phyloP scores from a whole-genome alignment of 1,140 invertebrate genomes.

The Pararge aegeria region DNA sequence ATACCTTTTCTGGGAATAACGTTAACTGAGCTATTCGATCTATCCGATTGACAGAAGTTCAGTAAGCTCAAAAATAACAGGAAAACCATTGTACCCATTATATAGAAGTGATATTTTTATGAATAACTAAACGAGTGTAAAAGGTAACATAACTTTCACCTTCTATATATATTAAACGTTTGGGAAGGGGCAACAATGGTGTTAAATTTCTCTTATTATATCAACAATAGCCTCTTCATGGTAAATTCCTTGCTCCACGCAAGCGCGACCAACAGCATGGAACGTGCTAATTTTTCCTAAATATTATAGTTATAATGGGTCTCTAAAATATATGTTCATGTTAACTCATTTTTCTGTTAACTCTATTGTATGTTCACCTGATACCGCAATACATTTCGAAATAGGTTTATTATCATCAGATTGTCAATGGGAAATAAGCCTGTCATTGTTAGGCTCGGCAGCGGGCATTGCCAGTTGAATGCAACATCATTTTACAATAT shows the following conservation, averaged over 20 bases:
- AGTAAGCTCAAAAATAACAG: conserved; percentile 30
- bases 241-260: conserved; percentile 49
- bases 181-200: conserved; percentile 60
- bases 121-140: conserved; percentile 25
- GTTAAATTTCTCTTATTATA: conserved; percentile 67
- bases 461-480: too few species aligned
- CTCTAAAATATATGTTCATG: conserved; percentile 13
- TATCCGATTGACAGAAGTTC: conserved; percentile 31
- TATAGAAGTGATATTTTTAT: conserved; percentile 16
- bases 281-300: conserved; percentile 37
- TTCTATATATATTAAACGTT: conserved; percentile 52
- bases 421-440: background rate
- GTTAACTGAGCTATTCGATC: conserved; percentile 20
- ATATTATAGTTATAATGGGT: conserved; percentile 22
- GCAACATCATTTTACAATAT: too few species aligned
- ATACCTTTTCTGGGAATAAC: conserved; percentile 20
- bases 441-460: background rate
- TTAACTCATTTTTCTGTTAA: background rate
- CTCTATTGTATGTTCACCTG: background rate
- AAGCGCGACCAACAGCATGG: conserved; percentile 40
- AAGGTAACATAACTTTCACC: conserved; percentile 29
- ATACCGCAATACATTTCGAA: background rate
- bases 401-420: background rate
- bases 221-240: conserved; percentile 48
- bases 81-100: conserved; percentile 26